phyloP scores from a whole-genome alignment of 2,888 invertebrate species.

The Mythimna vitellina region DNA sequence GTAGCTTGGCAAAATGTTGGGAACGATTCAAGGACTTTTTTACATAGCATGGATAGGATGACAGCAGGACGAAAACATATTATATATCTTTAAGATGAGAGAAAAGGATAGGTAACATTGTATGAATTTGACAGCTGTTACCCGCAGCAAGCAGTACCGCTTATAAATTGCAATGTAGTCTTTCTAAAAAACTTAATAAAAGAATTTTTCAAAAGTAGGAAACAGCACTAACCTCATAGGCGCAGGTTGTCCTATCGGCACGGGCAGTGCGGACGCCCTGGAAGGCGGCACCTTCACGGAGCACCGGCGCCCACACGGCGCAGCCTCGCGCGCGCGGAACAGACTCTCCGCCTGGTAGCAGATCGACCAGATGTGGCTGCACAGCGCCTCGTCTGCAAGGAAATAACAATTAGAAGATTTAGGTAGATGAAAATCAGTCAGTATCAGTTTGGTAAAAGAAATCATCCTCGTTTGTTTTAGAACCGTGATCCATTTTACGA shows the following conservation, averaged over 20 bases:
- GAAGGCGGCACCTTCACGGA: conserved; percentile 91
- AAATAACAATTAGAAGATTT: neutral
- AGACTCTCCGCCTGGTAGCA: conserved; percentile 95
- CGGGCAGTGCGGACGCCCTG: conserved; percentile 87
- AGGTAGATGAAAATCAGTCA: neutral
- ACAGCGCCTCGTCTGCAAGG: conserved; percentile 92
- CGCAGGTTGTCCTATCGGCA: conserved; percentile 93
- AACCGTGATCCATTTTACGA: too few species aligned
- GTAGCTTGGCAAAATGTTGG: too few species aligned
- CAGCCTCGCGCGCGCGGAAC: conserved; percentile 91
- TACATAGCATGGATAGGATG: too few species aligned
- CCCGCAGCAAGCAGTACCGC: too few species aligned
- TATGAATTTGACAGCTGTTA: too few species aligned
- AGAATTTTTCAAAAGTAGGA: neutral
- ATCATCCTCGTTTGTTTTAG: neutral
- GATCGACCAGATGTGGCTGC: conserved; percentile 95
- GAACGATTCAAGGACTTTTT: too few species aligned
- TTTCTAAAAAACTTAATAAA: too few species aligned
- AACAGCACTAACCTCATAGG: conserved; percentile 90
- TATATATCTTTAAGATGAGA: too few species aligned
- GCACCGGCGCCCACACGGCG: conserved; percentile 94
- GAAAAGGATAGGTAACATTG: too few species aligned
- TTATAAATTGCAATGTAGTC: too few species aligned
- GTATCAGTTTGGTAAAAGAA: neutral
- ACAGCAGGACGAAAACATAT: too few species aligned